These are phyloP conservation scores for Argyresthia goedartella DNA, from an alignment of 2,888 invertebrate species.

Conservation along the genomic window DNA sequence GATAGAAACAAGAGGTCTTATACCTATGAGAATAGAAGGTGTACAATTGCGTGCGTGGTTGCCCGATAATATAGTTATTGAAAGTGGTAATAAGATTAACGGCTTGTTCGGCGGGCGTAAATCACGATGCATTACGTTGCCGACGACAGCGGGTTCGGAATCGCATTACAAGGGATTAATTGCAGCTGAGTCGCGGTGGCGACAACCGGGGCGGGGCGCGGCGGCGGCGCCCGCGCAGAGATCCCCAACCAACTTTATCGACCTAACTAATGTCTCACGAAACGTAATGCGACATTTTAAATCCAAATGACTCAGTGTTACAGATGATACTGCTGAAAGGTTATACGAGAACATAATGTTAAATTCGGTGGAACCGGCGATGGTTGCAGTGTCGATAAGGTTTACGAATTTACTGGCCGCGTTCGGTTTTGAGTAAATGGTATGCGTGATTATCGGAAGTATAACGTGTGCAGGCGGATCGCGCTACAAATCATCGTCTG, in stretches of 20 bases:
- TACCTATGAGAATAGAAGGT: constrained; percentile 33
- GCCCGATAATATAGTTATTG: constrained; percentile 63
- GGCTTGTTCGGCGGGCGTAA: constrained; percentile 56
- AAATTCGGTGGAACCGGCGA: constrained; percentile 17
- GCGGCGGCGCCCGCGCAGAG: constrained; percentile 33
- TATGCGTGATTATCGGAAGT: constrained; percentile 54
- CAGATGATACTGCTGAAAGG: constrained; percentile 5
- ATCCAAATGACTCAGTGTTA: not conserved
- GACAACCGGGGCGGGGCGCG: constrained; percentile 40
- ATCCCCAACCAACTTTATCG: constrained; percentile 10
- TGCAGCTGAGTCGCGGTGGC: constrained; percentile 39
- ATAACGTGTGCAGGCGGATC: constrained; percentile 44
- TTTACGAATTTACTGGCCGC: constrained; percentile 39
- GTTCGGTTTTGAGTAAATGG: constrained; percentile 48
- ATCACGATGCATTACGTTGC: constrained; percentile 66
- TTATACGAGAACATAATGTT: constrained; percentile 21
- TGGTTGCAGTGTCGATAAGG: constrained; percentile 39
- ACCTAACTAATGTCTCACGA: not conserved
- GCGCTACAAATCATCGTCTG: constrained; percentile 48
- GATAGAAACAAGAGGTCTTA: constrained; percentile 29
- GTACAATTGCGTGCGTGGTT: constrained; percentile 40
- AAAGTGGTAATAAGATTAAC: constrained; percentile 70
- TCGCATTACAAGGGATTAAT: constrained; percentile 67
- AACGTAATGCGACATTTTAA: not conserved
- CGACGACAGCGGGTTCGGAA: constrained; percentile 58